Evolutionary conservation across 2,113 vertebrate genomes (phyloP).

Genomic region (Trochalopteron elliotii): DNA sequence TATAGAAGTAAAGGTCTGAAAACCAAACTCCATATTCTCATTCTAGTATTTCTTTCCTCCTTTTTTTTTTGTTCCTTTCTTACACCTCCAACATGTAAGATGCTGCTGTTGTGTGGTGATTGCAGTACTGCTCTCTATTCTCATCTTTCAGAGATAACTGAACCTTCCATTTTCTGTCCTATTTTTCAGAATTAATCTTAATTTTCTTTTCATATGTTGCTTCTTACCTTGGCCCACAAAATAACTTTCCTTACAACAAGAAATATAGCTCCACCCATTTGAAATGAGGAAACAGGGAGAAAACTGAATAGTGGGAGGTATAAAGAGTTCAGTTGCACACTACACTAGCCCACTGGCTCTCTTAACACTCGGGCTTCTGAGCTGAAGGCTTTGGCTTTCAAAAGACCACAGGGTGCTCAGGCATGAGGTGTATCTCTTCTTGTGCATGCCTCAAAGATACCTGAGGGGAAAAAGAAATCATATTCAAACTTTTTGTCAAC

Average conservation of each 20-base stretch:
- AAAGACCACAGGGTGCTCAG: neutral
- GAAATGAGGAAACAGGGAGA: neutral
- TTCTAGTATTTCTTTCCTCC: neutral
- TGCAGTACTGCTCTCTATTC: neutral
- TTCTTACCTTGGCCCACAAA: neutral
- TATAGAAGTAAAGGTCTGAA: neutral
- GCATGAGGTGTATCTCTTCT: neutral
- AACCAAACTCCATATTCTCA: neutral
- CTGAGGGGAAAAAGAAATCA: fast-evolving
- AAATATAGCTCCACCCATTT: neutral
- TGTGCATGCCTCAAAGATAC: neutral
- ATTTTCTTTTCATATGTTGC: neutral
- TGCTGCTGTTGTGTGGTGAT: neutral
- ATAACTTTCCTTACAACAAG: neutral
- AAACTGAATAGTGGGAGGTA: neutral
- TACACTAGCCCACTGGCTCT: neutral
- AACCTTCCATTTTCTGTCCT: neutral
- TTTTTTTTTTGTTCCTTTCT: neutral
- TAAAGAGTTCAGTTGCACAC: neutral
- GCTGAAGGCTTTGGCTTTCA: neutral
- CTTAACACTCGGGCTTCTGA: neutral
- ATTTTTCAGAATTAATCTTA: neutral
- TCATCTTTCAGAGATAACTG: neutral
- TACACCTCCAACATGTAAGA: neutral
- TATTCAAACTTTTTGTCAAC: neutral